Conservation (phyloP, 2,797 vertebrate genomes). For the Platalea minor region DNA sequence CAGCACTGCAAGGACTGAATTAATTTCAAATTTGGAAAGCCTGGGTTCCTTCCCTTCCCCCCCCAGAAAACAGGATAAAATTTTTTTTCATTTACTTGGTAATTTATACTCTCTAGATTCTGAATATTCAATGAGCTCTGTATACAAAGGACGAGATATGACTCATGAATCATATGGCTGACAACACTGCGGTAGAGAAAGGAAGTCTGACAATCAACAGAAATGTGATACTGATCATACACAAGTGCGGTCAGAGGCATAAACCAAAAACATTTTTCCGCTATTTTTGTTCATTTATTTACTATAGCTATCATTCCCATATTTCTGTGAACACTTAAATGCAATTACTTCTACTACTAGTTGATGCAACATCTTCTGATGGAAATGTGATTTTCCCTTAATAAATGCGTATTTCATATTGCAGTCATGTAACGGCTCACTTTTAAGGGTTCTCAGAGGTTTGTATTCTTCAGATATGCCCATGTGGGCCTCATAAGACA, state of each 20-base stretch:
- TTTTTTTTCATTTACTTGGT: conserved; percentile 1
- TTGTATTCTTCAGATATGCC: neutral
- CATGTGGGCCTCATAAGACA: neutral
- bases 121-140: conserved; percentile 38
- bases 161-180: conserved; percentile 52
- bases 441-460: neutral
- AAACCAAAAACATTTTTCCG: neutral
- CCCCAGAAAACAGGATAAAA: neutral
- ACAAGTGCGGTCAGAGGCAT: conserved; percentile 9
- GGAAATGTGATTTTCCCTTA: neutral
- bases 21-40: conserved; percentile 4
- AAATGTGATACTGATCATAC: conserved; percentile 17
- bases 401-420: neutral
- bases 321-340: neutral
- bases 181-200: neutral
- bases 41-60: neutral
- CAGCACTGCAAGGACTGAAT: neutral
- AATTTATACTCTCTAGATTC: conserved; percentile 26
- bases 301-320: neutral
- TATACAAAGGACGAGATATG: conserved; percentile 43
- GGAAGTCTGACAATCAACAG: conserved; percentile 43
- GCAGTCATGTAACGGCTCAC: neutral
- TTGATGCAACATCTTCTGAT: neutral
- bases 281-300: conserved; percentile 11
- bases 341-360: neutral